These are phyloP conservation scores for Pseudobourletiella spinata DNA, from an alignment of 1,140 invertebrate genomes.

Conservation along the genomic window DNA sequence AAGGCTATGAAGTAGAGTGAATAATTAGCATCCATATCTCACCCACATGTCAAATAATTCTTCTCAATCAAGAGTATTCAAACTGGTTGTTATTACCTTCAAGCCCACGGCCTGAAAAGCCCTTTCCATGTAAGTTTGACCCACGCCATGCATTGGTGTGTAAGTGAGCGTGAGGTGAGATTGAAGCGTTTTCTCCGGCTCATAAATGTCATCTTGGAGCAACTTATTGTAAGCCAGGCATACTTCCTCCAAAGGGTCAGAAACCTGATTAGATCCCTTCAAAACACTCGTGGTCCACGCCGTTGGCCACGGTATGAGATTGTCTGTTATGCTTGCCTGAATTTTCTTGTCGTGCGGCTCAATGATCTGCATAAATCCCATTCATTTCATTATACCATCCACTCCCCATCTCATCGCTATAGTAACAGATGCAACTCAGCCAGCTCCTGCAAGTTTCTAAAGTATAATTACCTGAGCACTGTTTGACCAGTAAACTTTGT, in stretches of 20 bases:
- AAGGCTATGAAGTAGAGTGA: slow-evolving; percentile 43
- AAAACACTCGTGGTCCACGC: slow-evolving; percentile 55
- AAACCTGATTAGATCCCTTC: neutral
- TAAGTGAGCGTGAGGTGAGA: slow-evolving; percentile 64
- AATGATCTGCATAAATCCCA: slow-evolving; percentile 78
- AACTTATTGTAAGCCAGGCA: neutral
- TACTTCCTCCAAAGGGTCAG: slow-evolving; percentile 19
- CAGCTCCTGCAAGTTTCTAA: too few relatives aligned
- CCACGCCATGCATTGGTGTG: slow-evolving; percentile 97
- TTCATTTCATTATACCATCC: too few relatives aligned
- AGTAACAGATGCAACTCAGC: too few relatives aligned
- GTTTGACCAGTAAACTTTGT: slow-evolving; percentile 95
- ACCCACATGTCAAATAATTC: neutral
- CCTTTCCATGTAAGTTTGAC: slow-evolving; percentile 64
- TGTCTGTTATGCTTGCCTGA: slow-evolving; percentile 64
- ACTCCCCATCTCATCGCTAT: too few relatives aligned
- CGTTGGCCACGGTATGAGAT: slow-evolving; percentile 57
- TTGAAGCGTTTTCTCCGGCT: neutral
- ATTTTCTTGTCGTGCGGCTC: slow-evolving; percentile 84
- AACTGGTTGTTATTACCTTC: slow-evolving; percentile 49
- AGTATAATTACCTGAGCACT: slow-evolving; percentile 80
- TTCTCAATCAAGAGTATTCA: neutral
- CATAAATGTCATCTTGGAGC: neutral
- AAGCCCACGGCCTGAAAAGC: slow-evolving; percentile 69
- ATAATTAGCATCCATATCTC: neutral